Conservation (phyloP, 2,113 vertebrate species). For the Ursus arctos region DNA sequence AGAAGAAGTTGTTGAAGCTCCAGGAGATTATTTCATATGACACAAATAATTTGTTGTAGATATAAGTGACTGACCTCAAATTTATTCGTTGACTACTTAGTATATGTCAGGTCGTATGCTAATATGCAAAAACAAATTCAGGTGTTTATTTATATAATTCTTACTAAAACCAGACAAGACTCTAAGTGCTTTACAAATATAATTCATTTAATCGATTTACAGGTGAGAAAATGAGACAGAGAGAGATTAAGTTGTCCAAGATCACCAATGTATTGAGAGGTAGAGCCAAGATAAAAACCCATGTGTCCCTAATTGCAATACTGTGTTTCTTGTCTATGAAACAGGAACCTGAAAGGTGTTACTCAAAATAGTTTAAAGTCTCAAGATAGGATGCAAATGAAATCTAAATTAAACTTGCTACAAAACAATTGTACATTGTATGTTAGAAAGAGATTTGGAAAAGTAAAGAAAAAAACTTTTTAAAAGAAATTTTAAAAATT, state of each 20-base stretch:
- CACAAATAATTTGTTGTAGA: background rate
- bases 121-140: background rate
- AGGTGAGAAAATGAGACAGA: background rate
- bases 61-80: background rate
- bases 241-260: background rate
- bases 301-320: background rate
- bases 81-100: background rate
- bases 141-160: background rate
- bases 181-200: background rate
- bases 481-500: background rate
- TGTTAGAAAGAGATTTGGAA: background rate
- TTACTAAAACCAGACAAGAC: background rate
- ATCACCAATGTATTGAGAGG: background rate
- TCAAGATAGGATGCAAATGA: background rate
- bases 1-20: background rate
- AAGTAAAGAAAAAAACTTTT: background rate
- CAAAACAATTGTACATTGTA: background rate
- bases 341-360: background rate
- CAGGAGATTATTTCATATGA: background rate
- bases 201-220: background rate
- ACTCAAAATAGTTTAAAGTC: background rate
- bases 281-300: background rate
- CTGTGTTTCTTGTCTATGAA: background rate
- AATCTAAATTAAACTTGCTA: background rate
- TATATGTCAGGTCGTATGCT: background rate